A percentile compares a stretch with the other conserved stretches of the same genome.
These are phyloP conservation scores for Callorhinus ursinus DNA, from an alignment of 2,113 vertebrate species.

Conservation along the genomic window DNA sequence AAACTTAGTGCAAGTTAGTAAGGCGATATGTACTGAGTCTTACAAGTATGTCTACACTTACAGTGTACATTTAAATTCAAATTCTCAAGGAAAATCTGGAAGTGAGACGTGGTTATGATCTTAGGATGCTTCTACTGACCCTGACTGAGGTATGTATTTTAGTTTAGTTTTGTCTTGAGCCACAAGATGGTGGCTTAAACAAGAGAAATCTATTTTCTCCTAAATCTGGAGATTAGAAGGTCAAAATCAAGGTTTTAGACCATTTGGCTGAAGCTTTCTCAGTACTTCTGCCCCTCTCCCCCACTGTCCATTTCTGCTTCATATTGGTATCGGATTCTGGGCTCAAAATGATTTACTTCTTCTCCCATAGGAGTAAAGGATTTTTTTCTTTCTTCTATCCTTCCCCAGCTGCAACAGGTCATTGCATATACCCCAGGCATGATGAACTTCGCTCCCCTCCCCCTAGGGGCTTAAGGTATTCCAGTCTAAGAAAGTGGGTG, in stretches of 20 bases:
- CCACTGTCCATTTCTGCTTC: background rate
- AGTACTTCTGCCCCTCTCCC: background rate
- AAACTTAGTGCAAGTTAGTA: background rate
- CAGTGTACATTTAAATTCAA: background rate
- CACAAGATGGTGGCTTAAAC: background rate
- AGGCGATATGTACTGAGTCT: background rate
- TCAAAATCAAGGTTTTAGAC: background rate
- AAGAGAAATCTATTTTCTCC: background rate
- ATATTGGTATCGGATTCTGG: background rate
- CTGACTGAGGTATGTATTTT: background rate
- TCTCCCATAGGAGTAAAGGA: background rate
- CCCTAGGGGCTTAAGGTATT: background rate
- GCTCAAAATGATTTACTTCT: background rate
- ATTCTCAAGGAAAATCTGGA: background rate
- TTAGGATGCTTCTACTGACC: background rate
- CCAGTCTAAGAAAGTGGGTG: background rate
- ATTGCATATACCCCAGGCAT: background rate
- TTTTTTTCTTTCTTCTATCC: background rate
- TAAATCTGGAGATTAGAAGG: background rate
- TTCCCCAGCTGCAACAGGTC: background rate
- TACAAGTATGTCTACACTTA: background rate
- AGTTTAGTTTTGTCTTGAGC: background rate
- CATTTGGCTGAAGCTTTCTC: background rate
- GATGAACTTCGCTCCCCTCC: background rate
- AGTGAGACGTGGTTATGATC: background rate